phyloP scores from a whole-genome alignment of 2,888 invertebrate genomes.

The Galerucella nymphaeae region DNA sequence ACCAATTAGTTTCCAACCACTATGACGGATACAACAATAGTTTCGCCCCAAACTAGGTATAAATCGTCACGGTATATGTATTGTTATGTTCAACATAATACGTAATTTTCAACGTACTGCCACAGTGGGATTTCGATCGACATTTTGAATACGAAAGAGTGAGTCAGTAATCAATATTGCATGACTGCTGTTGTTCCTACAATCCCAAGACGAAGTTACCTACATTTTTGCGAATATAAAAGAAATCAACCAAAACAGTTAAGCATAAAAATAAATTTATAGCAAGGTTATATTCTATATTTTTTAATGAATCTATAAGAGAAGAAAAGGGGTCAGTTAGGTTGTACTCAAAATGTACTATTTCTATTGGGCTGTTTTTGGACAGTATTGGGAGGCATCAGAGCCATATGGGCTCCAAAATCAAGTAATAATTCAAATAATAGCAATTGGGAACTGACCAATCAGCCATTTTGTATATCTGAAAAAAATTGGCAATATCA shows the following conservation, averaged over 20 bases:
- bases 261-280: neutral
- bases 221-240: slow-evolving; percentile 12
- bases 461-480: too few relatives aligned
- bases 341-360: too few relatives aligned
- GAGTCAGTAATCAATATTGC: slow-evolving; percentile 39
- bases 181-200: slow-evolving; percentile 27
- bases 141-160: slow-evolving; percentile 36
- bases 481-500: too few relatives aligned
- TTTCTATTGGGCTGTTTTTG: too few relatives aligned
- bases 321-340: too few relatives aligned
- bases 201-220: slow-evolving; percentile 24
- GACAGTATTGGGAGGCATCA: too few relatives aligned
- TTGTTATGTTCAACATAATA: slow-evolving; percentile 21
- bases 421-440: too few relatives aligned
- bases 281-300: neutral
- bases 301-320: neutral
- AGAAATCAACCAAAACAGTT: slow-evolving; percentile 10
- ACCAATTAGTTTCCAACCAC: neutral
- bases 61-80: slow-evolving; percentile 3
- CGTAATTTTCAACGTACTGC: slow-evolving; percentile 32
- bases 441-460: too few relatives aligned
- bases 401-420: too few relatives aligned
- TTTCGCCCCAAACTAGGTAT: slow-evolving; percentile 5
- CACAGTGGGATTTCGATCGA: slow-evolving; percentile 29
- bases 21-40: neutral